Evolutionary conservation across 35 echinoderm and acorn worm genomes (phyloP).

Genomic region (Heliocidaris tuberculata): DNA sequence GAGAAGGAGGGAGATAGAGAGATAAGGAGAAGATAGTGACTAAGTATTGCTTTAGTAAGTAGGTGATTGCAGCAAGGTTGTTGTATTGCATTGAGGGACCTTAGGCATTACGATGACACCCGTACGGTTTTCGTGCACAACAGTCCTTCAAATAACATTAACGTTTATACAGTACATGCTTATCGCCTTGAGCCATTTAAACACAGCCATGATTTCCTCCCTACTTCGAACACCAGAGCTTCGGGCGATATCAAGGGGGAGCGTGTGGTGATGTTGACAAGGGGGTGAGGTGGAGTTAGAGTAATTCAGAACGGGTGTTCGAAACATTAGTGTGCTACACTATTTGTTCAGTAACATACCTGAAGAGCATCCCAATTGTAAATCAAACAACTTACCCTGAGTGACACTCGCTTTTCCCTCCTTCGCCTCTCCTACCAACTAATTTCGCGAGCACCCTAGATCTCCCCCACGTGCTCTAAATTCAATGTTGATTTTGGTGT

Average conservation of each 20-base stretch:
- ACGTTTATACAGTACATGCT: not conserved
- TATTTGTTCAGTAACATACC: slow-evolving; percentile 2
- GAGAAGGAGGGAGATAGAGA: not conserved
- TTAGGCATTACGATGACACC: not conserved
- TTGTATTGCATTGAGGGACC: not conserved
- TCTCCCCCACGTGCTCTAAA: no score
- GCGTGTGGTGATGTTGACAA: not conserved
- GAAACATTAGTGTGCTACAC: not conserved
- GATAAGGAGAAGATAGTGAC: not conserved
- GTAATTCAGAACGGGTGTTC: not conserved
- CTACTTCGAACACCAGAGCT: not conserved
- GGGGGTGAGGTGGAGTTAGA: not conserved
- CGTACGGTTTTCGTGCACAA: not conserved
- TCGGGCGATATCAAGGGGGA: not conserved
- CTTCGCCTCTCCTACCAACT: no score
- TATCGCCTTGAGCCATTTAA: not conserved
- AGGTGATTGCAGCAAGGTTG: not conserved
- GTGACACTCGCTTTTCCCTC: not conserved
- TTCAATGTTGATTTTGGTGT: not conserved
- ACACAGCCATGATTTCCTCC: not conserved
- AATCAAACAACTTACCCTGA: not conserved
- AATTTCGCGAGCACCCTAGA: no score
- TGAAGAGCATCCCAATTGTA: not conserved
- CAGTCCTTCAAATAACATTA: not conserved
- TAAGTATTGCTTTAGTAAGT: not conserved